Percentiles rank a stretch among this genome's conserved stretches.
These are phyloP conservation scores for Cynopterus brachyotis DNA, from an alignment of 2,113 vertebrate genomes.

Conservation along the genomic window DNA sequence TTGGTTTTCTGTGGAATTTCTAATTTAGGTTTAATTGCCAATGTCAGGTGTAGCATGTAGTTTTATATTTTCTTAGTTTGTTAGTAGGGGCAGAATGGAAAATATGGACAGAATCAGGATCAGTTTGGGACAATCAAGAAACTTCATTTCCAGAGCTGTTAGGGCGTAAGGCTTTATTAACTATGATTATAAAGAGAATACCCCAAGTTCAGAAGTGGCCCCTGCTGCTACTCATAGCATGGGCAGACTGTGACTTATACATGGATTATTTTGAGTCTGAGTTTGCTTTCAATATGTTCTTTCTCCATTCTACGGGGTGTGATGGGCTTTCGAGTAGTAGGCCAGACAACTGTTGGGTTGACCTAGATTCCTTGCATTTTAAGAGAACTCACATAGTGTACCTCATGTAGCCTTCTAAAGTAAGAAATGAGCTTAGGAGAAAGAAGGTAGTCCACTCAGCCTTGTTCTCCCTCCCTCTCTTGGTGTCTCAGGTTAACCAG, in stretches of 20 bases:
- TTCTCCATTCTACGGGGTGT: neutral
- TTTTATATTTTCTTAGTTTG: conserved; percentile 31
- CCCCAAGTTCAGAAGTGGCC: neutral
- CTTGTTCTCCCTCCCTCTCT: neutral
- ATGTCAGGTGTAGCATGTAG: neutral
- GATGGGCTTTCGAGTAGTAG: neutral
- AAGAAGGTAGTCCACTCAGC: neutral
- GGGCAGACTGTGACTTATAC: neutral
- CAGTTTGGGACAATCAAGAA: neutral
- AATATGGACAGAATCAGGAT: neutral
- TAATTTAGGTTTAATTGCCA: neutral
- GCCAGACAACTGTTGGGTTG: neutral
- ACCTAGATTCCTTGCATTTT: conserved; percentile 7
- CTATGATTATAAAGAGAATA: neutral
- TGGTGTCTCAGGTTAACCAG: neutral
- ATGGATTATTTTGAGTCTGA: neutral
- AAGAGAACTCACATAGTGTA: neutral
- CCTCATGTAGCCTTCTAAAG: neutral
- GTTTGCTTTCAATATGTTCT: neutral
- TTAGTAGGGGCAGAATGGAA: neutral
- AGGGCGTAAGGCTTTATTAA: neutral
- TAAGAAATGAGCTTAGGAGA: conserved; percentile 1
- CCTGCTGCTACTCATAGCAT: neutral
- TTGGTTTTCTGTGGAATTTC: conserved; percentile 34
- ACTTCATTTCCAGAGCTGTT: neutral